Base-by-base conservation (phyloP, 2,113 vertebrate genomes). In the Notothenia rossii region DNA sequence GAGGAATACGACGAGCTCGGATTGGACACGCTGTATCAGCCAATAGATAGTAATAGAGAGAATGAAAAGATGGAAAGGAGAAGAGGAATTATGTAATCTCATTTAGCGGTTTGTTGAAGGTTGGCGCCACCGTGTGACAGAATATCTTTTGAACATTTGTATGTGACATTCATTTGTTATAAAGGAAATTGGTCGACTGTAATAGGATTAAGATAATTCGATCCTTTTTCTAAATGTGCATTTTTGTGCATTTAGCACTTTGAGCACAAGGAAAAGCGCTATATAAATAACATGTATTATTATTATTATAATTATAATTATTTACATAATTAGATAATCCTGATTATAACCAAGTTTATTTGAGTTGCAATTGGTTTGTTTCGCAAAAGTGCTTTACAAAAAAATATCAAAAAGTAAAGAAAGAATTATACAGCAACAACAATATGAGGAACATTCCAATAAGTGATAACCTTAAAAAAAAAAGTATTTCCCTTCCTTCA, bases 91-190 rank as follows among this genome's bases (percentile, higher is more conserved):
- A 84, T 77, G 72, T 76, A 79, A 79, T 61, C 54, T 67, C 33
- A 49, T 67, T 59, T 48, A 33, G 15, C 55, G 46, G 76, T 53
- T 79, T 68, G 63, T 78, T 89, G 88, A 85, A 61, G 66, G 68
- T 56, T 91, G 85, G 90, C 83, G 72, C 91, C 92, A 88, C 90
- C 88, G 11, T 84, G 87, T 91, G 94, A 85, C 63, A 46, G 68
- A 79, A 84, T 12, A 4, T 22, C 1, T 75, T 46, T 48, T 56
- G 20, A 65, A 53, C 54, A 45, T 20, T 53, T 53, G 22, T 6
- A 14, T 53, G n/a, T 43, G 20, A 10, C 18, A 8, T 33, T 59
- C 62, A 15, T 13, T 12, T 46, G 15, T 13, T 40, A 40, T 40
- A 7, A 7, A 40, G 36, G 36, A 46, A 72, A 45, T 33, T 12